Evolutionary conservation across 1,140 invertebrate genomes (phyloP).

Genomic region (Aplysia californica): DNA sequence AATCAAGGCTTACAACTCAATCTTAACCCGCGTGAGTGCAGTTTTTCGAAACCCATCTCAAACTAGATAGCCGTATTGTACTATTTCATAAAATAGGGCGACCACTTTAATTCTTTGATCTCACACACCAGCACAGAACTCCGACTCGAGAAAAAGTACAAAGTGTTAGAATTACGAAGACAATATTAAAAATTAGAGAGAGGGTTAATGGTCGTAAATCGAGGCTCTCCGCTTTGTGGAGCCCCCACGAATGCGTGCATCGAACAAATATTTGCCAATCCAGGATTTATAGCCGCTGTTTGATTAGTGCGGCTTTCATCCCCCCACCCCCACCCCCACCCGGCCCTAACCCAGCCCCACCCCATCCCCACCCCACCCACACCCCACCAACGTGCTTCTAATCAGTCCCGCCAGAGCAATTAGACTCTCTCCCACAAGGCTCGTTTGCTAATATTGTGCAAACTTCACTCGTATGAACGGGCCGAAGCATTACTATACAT

Average conservation of each 20-base stretch:
- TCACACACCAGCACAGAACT: neutral
- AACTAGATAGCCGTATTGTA: neutral
- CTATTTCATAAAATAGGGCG: neutral
- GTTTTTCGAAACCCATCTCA: neutral
- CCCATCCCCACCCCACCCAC: no score
- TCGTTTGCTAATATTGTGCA: conserved; percentile 27
- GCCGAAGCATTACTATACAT: conserved; percentile 18
- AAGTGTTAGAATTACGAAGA: conserved; percentile 8
- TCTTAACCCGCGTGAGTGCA: neutral
- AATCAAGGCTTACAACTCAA: no score
- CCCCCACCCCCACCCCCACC: no score
- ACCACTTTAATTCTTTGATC: neutral
- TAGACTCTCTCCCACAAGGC: conserved; percentile 2
- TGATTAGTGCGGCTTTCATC: no score
- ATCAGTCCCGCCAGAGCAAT: conserved; percentile 22
- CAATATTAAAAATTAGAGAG: neutral
- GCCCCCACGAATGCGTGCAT: neutral
- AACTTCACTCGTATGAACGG: conserved; percentile 7
- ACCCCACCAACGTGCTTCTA: conserved; percentile 4
- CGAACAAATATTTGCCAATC: conserved; percentile 24
- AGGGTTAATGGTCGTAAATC: conserved; percentile 22
- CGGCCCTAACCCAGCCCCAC: no score
- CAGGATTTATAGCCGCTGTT: conserved; percentile 26
- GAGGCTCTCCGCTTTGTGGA: conserved; percentile 12
- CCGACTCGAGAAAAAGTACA: neutral